Evolutionary conservation across 2,113 vertebrate genomes (phyloP), one percentile per base, ranked within the genome.

Genomic region (Plectropomus leopardus): DNA sequence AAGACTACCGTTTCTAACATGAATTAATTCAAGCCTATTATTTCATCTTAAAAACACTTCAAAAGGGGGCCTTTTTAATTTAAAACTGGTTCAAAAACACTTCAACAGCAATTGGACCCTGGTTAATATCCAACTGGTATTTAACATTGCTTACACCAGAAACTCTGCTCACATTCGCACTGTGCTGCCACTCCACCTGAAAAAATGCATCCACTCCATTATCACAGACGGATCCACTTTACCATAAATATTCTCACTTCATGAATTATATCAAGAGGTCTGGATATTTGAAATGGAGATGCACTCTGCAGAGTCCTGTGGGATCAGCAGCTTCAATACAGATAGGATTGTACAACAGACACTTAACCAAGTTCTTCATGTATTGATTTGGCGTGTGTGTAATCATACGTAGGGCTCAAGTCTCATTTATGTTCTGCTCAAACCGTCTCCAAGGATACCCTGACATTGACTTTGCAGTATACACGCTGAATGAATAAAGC

Each of bases 131-230:
- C n/a, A 68, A 19, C 54, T 60, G 40, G n/a, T 50, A 50, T 84
- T 81, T 65, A 45, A 68, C 24, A 26, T 54, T 24, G 30, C 60
- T 84, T 53, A 36, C 79, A 63, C 28, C 54, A 47, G 57, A n/a
- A 81, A 53, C 64, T 64, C 74, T 10, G 16, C 53, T 67, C 73
- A 80, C 65, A 44, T 48, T 23, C 21, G 80, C 63, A 65, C 79
- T 55, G 28, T 15, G 4, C 69, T 44, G 45, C 50, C 26, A 73
- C 83, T 87, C 53, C 71, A 86, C 80, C 74, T 82, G 72, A 86
- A 90, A n/a, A 88, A 80, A 83, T 86, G 78, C 65, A 85, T 73
- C 82, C 54, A 40, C 83, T 88, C 61, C 77, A 78, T 57, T 68
- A 72, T 4, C 14, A 42, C 2, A 82, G 79, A 80, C 8, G 11